Evolutionary conservation across 2,888 invertebrate genomes (phyloP), one percentile per base, ranked within the genome.

Genomic region (Seladonia tumulorum): DNA sequence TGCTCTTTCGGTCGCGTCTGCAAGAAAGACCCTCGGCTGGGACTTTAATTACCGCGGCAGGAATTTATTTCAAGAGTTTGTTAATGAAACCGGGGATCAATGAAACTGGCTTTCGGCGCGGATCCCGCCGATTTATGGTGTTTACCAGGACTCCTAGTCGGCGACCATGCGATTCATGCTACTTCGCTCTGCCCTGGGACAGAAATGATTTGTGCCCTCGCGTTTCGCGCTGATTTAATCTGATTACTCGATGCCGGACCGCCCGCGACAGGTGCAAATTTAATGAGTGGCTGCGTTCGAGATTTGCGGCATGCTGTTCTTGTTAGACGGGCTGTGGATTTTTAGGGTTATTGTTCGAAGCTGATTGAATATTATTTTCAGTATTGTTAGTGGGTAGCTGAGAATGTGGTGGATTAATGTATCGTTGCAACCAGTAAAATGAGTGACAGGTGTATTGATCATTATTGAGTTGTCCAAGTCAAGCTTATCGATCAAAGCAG

Each of bases 1-100:
- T 79, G 79, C 86, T n/a, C 57, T 86, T 81, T 86, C 82, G 79
- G 81, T 83, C 84, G 80, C 87, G 88, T 88, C 75, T 42, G 79
- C 71, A 63, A 72, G 42, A 53, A 68, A 82, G 82, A 82, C 78
- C 71, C 22, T 35, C 72, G 71, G 14, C n/a, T 29, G 42, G 60
- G 81, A 72, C 73, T 63, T 85, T 85, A 83, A 85, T 85, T 85
- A 85, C 85, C 79, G 60, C 35, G 57, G 39, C 35, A 5, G 76
- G 73, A 82, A 82, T 77, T 84, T 77, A 74, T 77, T 84, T 77
- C 60, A 71, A 70, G 25, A 70, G 74, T 73, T 84, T 82, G 77
- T 77, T 77, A 81, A 83, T 76, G 76, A 63, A 29, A 53, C 25
- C 25, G 42, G 63, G 45, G 83, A 83, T 76, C 73, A 70, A 82